A percentile compares a stretch with the other conserved stretches of the same genome.
Evolutionary conservation across 1,140 invertebrate species (phyloP).

Genomic region (Bombus haemorrhoidalis): DNA sequence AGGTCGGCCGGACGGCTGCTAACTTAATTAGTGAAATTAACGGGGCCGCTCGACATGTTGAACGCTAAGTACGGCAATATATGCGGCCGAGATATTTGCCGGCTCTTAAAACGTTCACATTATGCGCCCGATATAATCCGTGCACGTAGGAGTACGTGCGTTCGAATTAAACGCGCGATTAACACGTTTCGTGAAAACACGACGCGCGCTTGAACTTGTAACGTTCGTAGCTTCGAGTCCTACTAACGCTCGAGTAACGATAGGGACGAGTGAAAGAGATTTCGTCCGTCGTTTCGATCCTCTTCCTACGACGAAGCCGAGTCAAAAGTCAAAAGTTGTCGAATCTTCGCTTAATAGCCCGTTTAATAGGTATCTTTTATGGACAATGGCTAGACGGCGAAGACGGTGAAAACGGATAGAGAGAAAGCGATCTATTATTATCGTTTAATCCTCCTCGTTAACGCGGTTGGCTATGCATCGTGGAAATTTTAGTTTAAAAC

Average conservation of each 20-base stretch:
- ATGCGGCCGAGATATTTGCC: slow-evolving; percentile 59
- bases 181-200: slow-evolving; percentile 65
- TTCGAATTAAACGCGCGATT: slow-evolving; percentile 67
- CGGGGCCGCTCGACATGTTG: slow-evolving; percentile 72
- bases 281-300: neutral
- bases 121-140: slow-evolving; percentile 64
- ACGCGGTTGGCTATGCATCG: no score
- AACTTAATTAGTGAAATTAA: slow-evolving; percentile 83
- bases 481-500: no score
- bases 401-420: no score
- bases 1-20: slow-evolving; percentile 66
- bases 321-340: no score
- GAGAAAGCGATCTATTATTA: no score
- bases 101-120: slow-evolving; percentile 68
- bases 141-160: slow-evolving; percentile 44
- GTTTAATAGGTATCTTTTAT: no score
- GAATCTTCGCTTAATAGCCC: no score
- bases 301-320: no score
- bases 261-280: neutral
- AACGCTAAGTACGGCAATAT: slow-evolving; percentile 71
- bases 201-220: slow-evolving; percentile 22
- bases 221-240: neutral
- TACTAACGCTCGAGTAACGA: neutral
- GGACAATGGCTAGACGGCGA: no score
- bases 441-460: no score